Percentiles rank a stretch among this genome's conserved stretches.
Evolutionary conservation across 2,113 vertebrate species (phyloP).

Genomic region (Cyprinodon brontotheroides): DNA sequence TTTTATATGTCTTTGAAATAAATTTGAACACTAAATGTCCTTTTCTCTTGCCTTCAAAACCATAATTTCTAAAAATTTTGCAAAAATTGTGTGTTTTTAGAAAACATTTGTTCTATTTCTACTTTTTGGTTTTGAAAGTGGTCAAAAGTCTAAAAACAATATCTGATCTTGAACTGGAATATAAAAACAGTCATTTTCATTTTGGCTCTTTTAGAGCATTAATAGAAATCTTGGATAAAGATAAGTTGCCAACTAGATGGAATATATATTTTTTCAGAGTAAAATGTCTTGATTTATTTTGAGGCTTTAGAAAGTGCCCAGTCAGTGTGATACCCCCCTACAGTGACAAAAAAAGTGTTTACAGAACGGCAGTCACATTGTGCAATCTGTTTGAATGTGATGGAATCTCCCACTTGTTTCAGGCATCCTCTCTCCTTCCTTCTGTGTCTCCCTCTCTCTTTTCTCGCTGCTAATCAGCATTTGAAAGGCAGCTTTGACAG

Average conservation of each 20-base stretch:
- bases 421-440: slow-evolving; percentile 56
- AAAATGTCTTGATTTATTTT: neutral
- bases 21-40: too few species aligned
- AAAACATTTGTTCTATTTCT: neutral
- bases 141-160: neutral
- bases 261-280: neutral
- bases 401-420: slow-evolving; percentile 82
- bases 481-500: slow-evolving; percentile 87
- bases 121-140: neutral
- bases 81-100: neutral
- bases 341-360: slow-evolving; percentile 41
- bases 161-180: neutral
- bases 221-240: neutral
- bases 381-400: slow-evolving; percentile 73
- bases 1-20: neutral
- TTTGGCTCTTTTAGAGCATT: neutral
- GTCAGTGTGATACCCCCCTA: neutral
- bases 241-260: neutral
- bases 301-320: neutral
- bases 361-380: slow-evolving; percentile 61
- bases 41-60: neutral
- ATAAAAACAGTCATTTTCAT: neutral
- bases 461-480: slow-evolving; percentile 83
- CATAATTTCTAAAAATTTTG: neutral
- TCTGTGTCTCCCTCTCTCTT: slow-evolving; percentile 48